phyloP scores from a whole-genome alignment of 2,113 vertebrate species.

The Pongo abelii region DNA sequence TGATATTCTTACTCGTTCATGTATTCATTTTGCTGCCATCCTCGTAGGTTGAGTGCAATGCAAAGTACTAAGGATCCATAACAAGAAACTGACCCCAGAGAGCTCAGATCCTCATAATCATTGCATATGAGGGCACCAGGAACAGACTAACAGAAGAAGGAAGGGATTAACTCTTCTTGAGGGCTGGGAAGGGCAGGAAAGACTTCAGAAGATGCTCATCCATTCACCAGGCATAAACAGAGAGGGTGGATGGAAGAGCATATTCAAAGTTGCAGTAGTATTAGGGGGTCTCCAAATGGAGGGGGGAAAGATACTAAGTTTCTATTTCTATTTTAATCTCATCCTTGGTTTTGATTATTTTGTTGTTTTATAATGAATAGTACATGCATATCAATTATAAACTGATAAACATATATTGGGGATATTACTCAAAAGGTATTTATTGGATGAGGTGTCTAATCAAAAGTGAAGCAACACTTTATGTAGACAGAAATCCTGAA shows the following conservation, averaged over 20 bases:
- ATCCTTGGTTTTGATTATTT: background rate
- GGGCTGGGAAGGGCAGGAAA: no score
- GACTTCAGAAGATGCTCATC: background rate
- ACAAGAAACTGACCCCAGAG: background rate
- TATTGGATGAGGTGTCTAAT: background rate
- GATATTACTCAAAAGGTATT: background rate
- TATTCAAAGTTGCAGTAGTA: fast-evolving
- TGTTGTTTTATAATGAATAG: background rate
- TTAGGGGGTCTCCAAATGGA: background rate
- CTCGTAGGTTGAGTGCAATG: background rate
- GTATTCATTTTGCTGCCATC: background rate
- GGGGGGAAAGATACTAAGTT: background rate
- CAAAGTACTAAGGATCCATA: background rate
- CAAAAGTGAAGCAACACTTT: background rate
- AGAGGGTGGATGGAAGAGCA: fast-evolving
- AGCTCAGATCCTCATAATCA: background rate
- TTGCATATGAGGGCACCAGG: background rate
- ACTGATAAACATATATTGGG: background rate
- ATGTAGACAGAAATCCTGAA: background rate
- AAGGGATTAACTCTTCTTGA: background rate
- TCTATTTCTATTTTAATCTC: background rate
- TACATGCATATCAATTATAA: background rate
- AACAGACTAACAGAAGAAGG: background rate
- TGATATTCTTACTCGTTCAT: background rate
- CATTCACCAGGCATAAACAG: background rate